Percentiles rank a stretch among this genome's conserved stretches.
Evolutionary conservation across 2,797 vertebrate species (phyloP).

Genomic region (Pelodytes ibericus): DNA sequence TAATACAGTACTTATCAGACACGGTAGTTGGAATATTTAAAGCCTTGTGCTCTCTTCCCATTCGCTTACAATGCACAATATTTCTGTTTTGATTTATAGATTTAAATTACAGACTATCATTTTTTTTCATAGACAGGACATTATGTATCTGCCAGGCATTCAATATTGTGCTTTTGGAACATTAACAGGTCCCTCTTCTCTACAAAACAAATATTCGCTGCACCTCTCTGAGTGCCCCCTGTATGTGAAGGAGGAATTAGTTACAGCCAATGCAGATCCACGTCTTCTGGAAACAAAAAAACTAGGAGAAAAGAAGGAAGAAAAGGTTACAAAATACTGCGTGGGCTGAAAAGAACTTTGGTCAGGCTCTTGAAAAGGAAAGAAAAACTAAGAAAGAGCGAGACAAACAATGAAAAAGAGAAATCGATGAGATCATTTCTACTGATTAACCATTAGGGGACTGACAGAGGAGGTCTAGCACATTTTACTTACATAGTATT

Average conservation of each 20-base stretch:
- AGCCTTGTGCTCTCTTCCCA: too few species aligned
- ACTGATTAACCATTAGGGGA: background rate
- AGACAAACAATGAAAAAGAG: too few species aligned
- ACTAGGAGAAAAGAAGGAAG: background rate
- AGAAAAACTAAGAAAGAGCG: too few species aligned
- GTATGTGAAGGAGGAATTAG: conserved; percentile 17
- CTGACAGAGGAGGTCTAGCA: background rate
- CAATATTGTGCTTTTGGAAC: background rate
- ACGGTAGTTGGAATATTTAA: too few species aligned
- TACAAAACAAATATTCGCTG: background rate
- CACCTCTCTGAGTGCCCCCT: background rate
- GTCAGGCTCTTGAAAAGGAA: conserved; percentile 1
- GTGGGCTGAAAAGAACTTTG: background rate
- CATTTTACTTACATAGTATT: background rate
- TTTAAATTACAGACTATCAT: too few species aligned
- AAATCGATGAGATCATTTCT: conserved; percentile 27
- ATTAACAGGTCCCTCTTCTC: background rate
- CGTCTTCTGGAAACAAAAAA: background rate
- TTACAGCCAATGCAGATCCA: conserved; percentile 2
- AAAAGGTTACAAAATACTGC: conserved; percentile 13
- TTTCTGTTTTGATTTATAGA: too few species aligned
- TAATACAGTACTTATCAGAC: too few species aligned
- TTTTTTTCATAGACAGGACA: too few species aligned
- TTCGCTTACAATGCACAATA: too few species aligned
- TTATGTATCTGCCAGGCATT: too few species aligned